Conservation (phyloP, 2,888 invertebrate genomes). For the Alsophila aescularia region DNA sequence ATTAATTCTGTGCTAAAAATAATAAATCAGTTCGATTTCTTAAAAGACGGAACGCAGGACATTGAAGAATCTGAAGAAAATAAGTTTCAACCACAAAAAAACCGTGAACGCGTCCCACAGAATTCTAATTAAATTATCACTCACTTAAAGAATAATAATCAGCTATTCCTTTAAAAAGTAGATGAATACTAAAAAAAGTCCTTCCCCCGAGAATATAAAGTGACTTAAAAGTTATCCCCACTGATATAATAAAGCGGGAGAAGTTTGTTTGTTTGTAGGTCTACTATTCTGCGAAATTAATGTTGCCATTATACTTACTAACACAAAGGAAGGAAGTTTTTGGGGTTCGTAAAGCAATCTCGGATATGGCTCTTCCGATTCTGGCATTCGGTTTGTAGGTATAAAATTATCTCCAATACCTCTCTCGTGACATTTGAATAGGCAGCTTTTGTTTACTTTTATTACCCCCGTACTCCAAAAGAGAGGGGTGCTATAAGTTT, state of each 20-base stretch:
- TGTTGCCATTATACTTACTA: slow-evolving; percentile 31
- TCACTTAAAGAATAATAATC: slow-evolving; percentile 29
- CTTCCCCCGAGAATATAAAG: slow-evolving; percentile 22
- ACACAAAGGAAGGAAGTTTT: slow-evolving; percentile 32
- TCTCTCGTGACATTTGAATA: not conserved
- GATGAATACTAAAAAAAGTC: slow-evolving; percentile 14
- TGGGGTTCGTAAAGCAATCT: slow-evolving; percentile 31
- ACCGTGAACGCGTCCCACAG: slow-evolving; percentile 20
- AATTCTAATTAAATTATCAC: slow-evolving; percentile 32
- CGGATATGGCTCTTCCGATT: slow-evolving; percentile 28
- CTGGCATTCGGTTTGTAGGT: slow-evolving; percentile 8
- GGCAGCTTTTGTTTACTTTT: no score
- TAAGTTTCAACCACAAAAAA: slow-evolving; percentile 18
- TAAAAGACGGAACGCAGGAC: no score
- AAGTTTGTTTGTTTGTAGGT: slow-evolving; percentile 33
- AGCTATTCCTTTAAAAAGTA: slow-evolving; percentile 14
- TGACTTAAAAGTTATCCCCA: slow-evolving; percentile 16
- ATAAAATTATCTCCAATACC: not conserved
- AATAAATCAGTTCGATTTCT: no score
- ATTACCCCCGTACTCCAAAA: no score
- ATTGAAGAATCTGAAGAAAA: not conserved
- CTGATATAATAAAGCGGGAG: slow-evolving; percentile 19
- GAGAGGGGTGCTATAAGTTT: no score
- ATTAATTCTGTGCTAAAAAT: no score
- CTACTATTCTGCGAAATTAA: slow-evolving; percentile 30